A percentile compares a stretch with the other conserved stretches of the same genome.
These are phyloP conservation scores for Ptiloglossa arizonensis DNA, from an alignment of 1,140 invertebrate genomes.

Conservation along the genomic window DNA sequence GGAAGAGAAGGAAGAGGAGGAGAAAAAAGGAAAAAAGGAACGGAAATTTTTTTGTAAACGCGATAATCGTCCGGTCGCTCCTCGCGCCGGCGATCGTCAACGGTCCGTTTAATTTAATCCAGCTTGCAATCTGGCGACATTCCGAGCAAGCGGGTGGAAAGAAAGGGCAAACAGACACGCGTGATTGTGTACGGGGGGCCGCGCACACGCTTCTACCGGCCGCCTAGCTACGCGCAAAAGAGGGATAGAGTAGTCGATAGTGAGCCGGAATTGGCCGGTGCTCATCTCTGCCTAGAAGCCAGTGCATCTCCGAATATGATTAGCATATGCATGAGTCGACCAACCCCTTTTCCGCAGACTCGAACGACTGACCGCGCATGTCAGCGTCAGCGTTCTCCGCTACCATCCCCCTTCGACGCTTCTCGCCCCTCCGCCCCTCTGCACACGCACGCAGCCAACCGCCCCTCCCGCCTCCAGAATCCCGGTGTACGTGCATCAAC, in stretches of 20 bases:
- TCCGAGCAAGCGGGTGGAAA: conserved; percentile 22
- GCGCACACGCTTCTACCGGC: background rate
- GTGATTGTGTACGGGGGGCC: background rate
- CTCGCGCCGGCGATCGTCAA: conserved; percentile 1
- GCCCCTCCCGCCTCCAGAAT: background rate
- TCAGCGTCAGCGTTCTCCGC: conserved; percentile 71
- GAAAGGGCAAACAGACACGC: conserved; percentile 22
- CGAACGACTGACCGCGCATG: conserved; percentile 75
- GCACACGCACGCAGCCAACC: background rate
- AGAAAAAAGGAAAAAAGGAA: too few relatives aligned
- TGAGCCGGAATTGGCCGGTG: conserved; percentile 64
- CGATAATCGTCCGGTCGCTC: conserved; percentile 31
- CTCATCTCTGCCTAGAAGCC: conserved; percentile 69
- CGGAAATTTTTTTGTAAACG: conserved; percentile 7
- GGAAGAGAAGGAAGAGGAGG: background rate
- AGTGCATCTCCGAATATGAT: conserved; percentile 74
- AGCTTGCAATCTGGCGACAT: conserved; percentile 30
- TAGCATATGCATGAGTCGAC: conserved; percentile 78
- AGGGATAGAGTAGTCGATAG: conserved; percentile 58
- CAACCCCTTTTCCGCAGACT: conserved; percentile 62
- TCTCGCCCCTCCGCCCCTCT: background rate
- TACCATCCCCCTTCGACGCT: conserved; percentile 58
- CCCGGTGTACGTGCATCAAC: background rate
- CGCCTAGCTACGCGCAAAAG: conserved; percentile 11
- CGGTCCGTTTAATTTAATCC: conserved; percentile 56